Evolutionary conservation across 2,797 vertebrate genomes (phyloP), one percentile per base, ranked within the genome.

Genomic region (Neopelma chrysocephalum): DNA sequence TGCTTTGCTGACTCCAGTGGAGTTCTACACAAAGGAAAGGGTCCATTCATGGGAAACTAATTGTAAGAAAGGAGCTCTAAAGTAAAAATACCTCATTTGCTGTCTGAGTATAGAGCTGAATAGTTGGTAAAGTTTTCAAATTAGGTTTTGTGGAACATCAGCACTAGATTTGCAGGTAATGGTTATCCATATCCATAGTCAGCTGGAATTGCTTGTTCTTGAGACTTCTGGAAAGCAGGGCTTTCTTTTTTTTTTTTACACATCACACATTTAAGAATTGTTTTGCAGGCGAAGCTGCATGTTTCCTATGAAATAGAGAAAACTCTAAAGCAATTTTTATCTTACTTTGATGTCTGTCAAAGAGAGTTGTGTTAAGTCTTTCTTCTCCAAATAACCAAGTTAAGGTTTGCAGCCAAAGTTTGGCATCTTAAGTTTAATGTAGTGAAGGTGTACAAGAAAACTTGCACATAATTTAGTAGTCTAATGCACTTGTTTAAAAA

Each of bases 401-500:
- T 96, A 57, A 47, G 58, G 42, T 94, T 90, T 95, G 68, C 94
- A 96, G 93, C 72, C 18, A 32, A 97, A 97, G 72, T 97, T 93
- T 95, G 90, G 93, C 64, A 69, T 91, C 87, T 94, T 89, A 82
- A 94, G 83, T 97, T 97, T 97, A 90, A 96, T 94, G 83, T 57
- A 96, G 91, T 97, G 83, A 90, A 96, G 90, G 68, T 90, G 87
- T 90, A 93, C 15, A 25, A 96, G 96, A 97, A 97, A 97, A 97
- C 93, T 72, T 97, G 96, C 72, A 92, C 93, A 31, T 94, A 93
- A 98, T 97, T 98, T 97, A 96, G 95, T 88, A 96, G 83, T 94
- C 87, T 97, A 94, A 97, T 93, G 95, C 96, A 95, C 94, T 97
- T 95, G 87, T 95, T 97, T 96, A 91, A 93, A 95, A 94, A 51